Conservation (phyloP, 2,113 vertebrate species). For the Raja brachyura region DNA sequence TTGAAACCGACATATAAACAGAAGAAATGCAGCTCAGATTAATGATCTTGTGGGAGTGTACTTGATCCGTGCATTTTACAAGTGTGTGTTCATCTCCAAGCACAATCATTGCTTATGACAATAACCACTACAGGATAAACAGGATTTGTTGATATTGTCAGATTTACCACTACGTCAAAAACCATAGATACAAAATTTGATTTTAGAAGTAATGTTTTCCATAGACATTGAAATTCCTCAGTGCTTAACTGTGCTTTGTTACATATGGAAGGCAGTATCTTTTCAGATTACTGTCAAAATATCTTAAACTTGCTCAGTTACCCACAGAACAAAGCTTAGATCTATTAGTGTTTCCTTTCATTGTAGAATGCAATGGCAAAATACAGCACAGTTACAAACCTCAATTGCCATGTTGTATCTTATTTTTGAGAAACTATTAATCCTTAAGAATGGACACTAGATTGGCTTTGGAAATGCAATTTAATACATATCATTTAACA, state of each 20-base stretch:
- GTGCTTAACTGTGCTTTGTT: background rate
- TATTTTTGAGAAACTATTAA: background rate
- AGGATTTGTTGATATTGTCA: background rate
- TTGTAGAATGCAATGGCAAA: background rate
- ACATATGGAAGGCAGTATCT: background rate
- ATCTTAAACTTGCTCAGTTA: background rate
- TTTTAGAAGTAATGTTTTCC: background rate
- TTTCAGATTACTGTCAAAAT: background rate
- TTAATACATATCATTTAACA: background rate
- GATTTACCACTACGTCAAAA: background rate
- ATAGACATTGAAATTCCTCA: background rate
- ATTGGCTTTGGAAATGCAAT: background rate
- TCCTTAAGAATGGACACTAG: background rate
- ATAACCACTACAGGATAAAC: background rate
- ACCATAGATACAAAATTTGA: background rate
- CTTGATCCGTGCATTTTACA: background rate
- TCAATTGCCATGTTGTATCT: too few species aligned
- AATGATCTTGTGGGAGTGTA: too few species aligned
- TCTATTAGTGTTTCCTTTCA: background rate
- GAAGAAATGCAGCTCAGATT: background rate
- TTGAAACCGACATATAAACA: background rate
- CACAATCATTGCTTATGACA: background rate
- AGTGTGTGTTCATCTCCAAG: background rate
- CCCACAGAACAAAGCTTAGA: background rate
- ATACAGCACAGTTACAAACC: background rate